A percentile compares a stretch with the other conserved stretches of the same genome.
phyloP scores from a whole-genome alignment of 2,888 invertebrate species.

The Ennomos erosarius region DNA sequence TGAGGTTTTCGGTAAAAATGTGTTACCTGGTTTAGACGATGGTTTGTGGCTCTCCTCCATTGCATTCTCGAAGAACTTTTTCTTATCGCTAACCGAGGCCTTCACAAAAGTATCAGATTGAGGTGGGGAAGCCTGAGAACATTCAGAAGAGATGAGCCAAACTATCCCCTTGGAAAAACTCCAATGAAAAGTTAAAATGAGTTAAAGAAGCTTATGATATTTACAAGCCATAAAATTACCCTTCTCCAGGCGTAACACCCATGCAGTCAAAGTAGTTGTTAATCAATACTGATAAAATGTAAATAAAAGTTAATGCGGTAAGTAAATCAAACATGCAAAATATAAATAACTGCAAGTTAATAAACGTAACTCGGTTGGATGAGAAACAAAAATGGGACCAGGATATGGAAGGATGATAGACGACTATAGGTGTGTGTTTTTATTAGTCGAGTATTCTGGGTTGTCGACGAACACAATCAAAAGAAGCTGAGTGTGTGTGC shows the following conservation, averaged over 20 bases:
- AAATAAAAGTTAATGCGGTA: constrained; percentile 62
- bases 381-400: constrained; percentile 65
- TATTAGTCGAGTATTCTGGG: constrained; percentile 66
- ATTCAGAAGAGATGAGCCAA: constrained; percentile 33
- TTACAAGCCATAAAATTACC: constrained; percentile 75
- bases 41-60: constrained; percentile 97
- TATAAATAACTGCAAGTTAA: constrained; percentile 79
- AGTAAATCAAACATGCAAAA: constrained; percentile 77
- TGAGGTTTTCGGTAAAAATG: not conserved
- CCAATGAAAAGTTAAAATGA: constrained; percentile 55
- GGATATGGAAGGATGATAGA: constrained; percentile 67
- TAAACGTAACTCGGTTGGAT: constrained; percentile 59
- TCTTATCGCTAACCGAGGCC: constrained; percentile 96
- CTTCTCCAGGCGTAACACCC: constrained; percentile 77
- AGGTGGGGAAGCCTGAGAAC: constrained; percentile 86
- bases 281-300: constrained; percentile 53
- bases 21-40: constrained; percentile 91
- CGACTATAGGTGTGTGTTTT: constrained; percentile 55
- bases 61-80: constrained; percentile 97
- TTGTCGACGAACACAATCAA: constrained; percentile 84
- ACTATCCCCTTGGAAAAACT: constrained; percentile 17
- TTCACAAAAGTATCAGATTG: constrained; percentile 90
- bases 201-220: constrained; percentile 77
- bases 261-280: constrained; percentile 73
- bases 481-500: constrained; percentile 77